Evolutionary conservation across 1,140 invertebrate genomes (phyloP).

Genomic region (Drosophila pseudoobscura): DNA sequence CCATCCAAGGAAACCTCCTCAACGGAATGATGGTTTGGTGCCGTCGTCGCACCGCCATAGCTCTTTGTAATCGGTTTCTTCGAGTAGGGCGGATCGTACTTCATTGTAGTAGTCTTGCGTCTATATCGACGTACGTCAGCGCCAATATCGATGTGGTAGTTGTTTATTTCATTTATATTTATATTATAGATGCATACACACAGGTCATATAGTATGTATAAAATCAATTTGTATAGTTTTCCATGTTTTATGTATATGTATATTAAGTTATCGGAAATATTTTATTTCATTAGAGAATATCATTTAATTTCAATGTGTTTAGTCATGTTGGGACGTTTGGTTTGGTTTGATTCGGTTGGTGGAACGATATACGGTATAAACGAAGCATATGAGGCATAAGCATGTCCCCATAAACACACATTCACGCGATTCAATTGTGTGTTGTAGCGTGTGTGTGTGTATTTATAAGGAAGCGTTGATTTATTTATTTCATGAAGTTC

Average conservation of each 20-base stretch:
- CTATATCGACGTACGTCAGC: constrained; percentile 78
- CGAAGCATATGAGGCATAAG: constrained; percentile 40
- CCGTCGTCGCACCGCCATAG: constrained; percentile 87
- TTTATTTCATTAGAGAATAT: constrained; percentile 49
- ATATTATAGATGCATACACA: constrained; percentile 61
- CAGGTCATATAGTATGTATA: constrained; percentile 59
- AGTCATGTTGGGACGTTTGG: constrained; percentile 40
- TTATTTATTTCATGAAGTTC: constrained; percentile 18
- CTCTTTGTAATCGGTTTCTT: constrained; percentile 92
- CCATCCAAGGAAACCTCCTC: constrained; percentile 90
- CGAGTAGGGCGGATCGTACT: constrained; percentile 92
- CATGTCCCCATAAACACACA: constrained; percentile 55
- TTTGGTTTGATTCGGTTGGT: constrained; percentile 39
- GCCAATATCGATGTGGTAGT: constrained; percentile 27
- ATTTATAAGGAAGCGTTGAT: constrained; percentile 25
- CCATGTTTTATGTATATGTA: constrained; percentile 61
- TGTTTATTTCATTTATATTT: constrained; percentile 46
- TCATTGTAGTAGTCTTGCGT: constrained; percentile 94
- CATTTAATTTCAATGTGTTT: constrained; percentile 53
- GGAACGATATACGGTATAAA: constrained; percentile 48
- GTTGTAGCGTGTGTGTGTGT: constrained; percentile 51
- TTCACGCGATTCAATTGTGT: constrained; percentile 22
- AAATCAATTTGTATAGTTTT: constrained; percentile 61
- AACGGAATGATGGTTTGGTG: constrained; percentile 86
- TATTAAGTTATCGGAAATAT: constrained; percentile 38